phyloP scores from a whole-genome alignment of 2,113 vertebrate species.

The Falco punctatus region DNA sequence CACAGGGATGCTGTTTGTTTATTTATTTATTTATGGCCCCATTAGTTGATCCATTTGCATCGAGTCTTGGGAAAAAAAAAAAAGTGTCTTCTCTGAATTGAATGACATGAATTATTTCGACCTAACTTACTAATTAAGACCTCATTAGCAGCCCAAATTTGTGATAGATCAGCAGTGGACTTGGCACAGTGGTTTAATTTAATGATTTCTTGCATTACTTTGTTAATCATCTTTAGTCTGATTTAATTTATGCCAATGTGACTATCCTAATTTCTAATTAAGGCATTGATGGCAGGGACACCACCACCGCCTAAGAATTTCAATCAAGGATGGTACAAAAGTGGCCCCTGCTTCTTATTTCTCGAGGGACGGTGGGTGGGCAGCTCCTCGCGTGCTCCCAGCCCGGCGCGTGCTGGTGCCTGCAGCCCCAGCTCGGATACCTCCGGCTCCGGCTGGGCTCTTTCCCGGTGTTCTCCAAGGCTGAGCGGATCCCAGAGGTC shows the following conservation, averaged over 20 bases:
- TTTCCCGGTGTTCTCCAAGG: fast-evolving
- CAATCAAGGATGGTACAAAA: conserved; percentile 28
- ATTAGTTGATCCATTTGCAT: background rate
- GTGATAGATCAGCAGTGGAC: conserved; percentile 81
- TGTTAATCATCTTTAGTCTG: conserved; percentile 84
- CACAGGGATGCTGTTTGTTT: background rate
- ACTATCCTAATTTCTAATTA: conserved; percentile 83
- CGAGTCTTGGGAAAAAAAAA: background rate
- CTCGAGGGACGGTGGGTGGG: background rate
- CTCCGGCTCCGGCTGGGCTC: background rate
- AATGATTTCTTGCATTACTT: conserved; percentile 85
- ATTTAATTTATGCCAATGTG: conserved; percentile 82
- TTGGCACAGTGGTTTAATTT: conserved; percentile 81
- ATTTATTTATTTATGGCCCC: background rate
- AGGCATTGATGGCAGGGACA: conserved; percentile 71
- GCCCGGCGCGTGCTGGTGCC: no score
- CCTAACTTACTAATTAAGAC: conserved; percentile 80
- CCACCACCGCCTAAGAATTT: conserved; percentile 44
- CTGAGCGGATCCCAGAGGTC: background rate
- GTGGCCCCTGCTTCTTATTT: background rate
- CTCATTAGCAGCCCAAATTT: conserved; percentile 84
- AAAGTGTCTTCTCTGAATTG: conserved; percentile 54
- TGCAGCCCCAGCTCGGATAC: fast-evolving
- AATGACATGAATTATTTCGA: conserved; percentile 77
- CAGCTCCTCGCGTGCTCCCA: background rate